Conservation (phyloP, 2,113 vertebrate species). For the Ahaetulla prasina region DNA sequence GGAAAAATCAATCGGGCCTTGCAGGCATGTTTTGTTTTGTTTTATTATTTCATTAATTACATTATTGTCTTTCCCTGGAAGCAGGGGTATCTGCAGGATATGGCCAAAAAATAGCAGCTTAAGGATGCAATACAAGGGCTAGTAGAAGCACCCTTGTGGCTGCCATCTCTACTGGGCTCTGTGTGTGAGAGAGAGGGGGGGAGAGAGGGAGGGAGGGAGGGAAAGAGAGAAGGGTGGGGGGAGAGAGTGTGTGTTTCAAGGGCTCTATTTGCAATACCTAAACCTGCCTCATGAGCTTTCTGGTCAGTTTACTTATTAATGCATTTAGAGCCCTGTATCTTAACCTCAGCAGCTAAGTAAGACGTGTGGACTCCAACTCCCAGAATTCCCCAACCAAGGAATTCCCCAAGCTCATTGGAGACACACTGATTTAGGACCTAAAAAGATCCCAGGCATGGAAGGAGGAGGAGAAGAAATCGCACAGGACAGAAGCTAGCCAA, state of each 20-base stretch:
- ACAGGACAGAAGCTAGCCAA: not conserved
- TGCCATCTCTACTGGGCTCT: not conserved
- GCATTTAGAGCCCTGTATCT: too few relatives aligned
- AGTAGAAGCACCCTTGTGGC: not conserved
- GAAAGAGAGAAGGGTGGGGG: accelerated
- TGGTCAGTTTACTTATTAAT: not conserved
- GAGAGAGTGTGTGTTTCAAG: not conserved
- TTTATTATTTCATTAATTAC: not conserved
- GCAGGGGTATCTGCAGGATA: not conserved
- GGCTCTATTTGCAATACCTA: not conserved
- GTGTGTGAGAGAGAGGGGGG: too few relatives aligned
- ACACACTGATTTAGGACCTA: not conserved
- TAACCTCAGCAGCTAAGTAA: not conserved
- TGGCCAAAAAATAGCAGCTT: not conserved
- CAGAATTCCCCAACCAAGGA: not conserved
- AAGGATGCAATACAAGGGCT: not conserved
- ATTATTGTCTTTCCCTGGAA: not conserved
- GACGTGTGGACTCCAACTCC: not conserved
- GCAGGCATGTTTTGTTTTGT: not conserved
- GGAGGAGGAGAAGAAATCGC: not conserved
- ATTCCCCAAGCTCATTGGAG: not conserved
- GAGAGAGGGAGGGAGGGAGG: accelerated
- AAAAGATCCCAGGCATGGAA: not conserved
- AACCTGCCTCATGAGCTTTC: not conserved
- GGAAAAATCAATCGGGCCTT: not conserved